Percentiles rank a stretch among this genome's conserved stretches.
Evolutionary conservation across 2,888 invertebrate genomes (phyloP).

Genomic region (Drosophila differens): DNA sequence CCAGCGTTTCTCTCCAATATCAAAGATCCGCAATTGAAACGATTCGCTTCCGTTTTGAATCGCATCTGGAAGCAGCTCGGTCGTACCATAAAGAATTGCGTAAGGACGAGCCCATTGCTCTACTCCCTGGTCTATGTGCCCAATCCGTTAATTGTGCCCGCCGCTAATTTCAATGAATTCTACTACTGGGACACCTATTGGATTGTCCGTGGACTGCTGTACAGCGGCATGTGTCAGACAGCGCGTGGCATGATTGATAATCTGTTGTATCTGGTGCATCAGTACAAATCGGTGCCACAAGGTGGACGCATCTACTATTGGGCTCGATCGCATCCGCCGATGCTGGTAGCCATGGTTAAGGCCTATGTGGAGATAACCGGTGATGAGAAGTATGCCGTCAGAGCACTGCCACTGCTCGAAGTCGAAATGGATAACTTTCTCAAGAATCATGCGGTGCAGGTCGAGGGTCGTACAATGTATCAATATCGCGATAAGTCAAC

Average conservation of each 20-base stretch:
- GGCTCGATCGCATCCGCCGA: slow-evolving; percentile 93
- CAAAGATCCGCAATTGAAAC: slow-evolving; percentile 88
- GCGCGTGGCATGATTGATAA: slow-evolving; percentile 94
- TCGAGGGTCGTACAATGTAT: slow-evolving; percentile 89
- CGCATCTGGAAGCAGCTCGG: slow-evolving; percentile 91
- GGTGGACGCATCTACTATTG: slow-evolving; percentile 95
- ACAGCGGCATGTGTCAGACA: slow-evolving; percentile 93
- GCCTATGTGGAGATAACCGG: slow-evolving; percentile 90
- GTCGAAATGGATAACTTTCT: slow-evolving; percentile 94
- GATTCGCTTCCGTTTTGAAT: slow-evolving; percentile 91
- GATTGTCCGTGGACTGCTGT: slow-evolving; percentile 94
- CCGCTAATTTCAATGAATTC: slow-evolving; percentile 94
- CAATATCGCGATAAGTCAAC: slow-evolving; percentile 91
- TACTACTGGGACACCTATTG: slow-evolving; percentile 99
- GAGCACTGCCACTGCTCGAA: slow-evolving; percentile 89
- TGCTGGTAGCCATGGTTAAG: slow-evolving; percentile 93
- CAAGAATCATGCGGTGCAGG: slow-evolving; percentile 89
- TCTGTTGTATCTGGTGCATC: slow-evolving; percentile 91
- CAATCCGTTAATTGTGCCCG: slow-evolving; percentile 94
- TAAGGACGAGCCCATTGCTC: slow-evolving; percentile 88
- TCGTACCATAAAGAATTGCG: slow-evolving; percentile 90
- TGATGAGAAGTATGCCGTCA: slow-evolving; percentile 89
- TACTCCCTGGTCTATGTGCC: slow-evolving; percentile 95
- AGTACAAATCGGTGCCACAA: slow-evolving; percentile 93
- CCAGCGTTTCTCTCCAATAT: slow-evolving; percentile 88